phyloP scores from a whole-genome alignment of 2,888 invertebrate genomes.

The Tinea semifulvella region DNA sequence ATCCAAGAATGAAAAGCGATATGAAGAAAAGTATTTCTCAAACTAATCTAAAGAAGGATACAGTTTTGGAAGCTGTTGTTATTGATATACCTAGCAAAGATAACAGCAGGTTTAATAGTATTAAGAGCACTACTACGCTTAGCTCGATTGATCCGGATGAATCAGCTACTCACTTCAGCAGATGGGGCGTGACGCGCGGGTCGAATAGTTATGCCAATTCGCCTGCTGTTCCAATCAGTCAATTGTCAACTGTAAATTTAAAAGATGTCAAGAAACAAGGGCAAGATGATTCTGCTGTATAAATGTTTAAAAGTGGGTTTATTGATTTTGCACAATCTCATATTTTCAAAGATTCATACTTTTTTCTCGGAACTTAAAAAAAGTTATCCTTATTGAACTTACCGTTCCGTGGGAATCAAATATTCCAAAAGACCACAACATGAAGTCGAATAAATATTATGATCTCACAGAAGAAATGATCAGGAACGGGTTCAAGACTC shows the following conservation, averaged over 20 bases:
- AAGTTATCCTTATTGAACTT: too few species aligned
- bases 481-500: too few species aligned
- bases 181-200: constrained; percentile 60
- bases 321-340: too few species aligned
- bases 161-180: constrained; percentile 32
- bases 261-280: constrained; percentile 27
- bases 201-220: constrained; percentile 56
- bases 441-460: too few species aligned
- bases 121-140: constrained; percentile 34
- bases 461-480: too few species aligned
- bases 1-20: constrained; percentile 17
- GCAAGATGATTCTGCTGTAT: constrained; percentile 35
- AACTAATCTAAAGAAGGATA: constrained; percentile 48
- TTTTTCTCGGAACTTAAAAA: too few species aligned
- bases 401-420: too few species aligned
- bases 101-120: constrained; percentile 32
- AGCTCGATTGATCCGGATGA: constrained; percentile 25
- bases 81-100: constrained; percentile 44
- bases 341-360: too few species aligned
- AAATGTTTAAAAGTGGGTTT: neutral
- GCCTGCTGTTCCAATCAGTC: constrained; percentile 40
- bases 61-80: constrained; percentile 48
- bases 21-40: constrained; percentile 50
- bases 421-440: too few species aligned
- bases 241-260: constrained; percentile 47